Percentiles rank a stretch among this genome's conserved stretches.
Conservation (phyloP, 2,888 invertebrate species). For the Drosophila greeni region DNA sequence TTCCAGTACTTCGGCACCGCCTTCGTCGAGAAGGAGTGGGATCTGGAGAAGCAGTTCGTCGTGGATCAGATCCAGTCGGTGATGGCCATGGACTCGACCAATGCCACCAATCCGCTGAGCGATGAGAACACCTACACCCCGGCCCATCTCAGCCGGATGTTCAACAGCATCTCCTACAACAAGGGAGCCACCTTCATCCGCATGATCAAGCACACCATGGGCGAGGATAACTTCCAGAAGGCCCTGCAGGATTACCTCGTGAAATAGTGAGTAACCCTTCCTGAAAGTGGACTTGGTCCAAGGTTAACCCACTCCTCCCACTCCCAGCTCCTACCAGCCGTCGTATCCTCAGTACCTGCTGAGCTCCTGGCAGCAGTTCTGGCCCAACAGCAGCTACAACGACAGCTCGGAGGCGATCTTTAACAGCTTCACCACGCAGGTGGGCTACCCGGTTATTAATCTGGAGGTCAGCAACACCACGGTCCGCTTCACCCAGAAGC, state of each 20-base stretch:
- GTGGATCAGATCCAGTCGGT: constrained; percentile 84
- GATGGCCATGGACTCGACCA: constrained; percentile 82
- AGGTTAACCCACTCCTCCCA: constrained; percentile 4
- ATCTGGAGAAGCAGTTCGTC: constrained; percentile 85
- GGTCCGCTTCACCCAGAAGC: constrained; percentile 69
- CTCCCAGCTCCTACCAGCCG: constrained; percentile 68
- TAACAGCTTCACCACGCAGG: constrained; percentile 83
- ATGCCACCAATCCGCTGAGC: constrained; percentile 82
- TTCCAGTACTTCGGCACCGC: constrained; percentile 84
- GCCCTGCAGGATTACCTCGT: constrained; percentile 82
- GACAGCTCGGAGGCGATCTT: constrained; percentile 70
- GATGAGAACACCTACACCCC: constrained; percentile 81
- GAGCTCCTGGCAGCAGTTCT: constrained; percentile 77
- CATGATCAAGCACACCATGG: constrained; percentile 84
- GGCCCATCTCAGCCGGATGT: constrained; percentile 82
- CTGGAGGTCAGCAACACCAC: constrained; percentile 40
- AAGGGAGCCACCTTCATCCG: constrained; percentile 85
- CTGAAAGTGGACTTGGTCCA: not conserved
- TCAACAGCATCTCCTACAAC: constrained; percentile 84
- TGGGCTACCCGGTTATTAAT: constrained; percentile 84
- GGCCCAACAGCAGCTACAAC: constrained; percentile 61
- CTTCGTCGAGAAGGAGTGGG: constrained; percentile 82
- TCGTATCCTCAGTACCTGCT: constrained; percentile 81
- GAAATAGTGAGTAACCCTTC: constrained; percentile 59
- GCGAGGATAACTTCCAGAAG: constrained; percentile 79